Evolutionary conservation across 2,888 invertebrate species (phyloP).

Genomic region (Hanleya hanleyi): DNA sequence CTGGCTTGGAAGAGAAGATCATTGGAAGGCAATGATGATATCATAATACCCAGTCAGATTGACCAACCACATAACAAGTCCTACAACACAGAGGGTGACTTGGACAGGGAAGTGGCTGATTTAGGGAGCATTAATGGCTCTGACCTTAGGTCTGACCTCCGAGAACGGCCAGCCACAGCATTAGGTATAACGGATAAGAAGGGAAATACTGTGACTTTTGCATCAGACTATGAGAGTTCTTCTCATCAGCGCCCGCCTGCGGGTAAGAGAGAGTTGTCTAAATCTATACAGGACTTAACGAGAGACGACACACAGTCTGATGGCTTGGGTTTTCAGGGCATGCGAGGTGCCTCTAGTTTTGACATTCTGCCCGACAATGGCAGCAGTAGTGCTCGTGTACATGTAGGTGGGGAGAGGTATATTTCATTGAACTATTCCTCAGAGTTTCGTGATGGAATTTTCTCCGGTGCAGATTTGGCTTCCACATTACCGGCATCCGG

Average conservation of each 20-base stretch:
- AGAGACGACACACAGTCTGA: neutral
- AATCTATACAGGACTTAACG: slow-evolving; percentile 3
- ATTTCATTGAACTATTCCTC: neutral
- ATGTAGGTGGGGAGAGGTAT: neutral
- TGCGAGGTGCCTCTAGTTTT: neutral
- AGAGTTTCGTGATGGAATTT: too few species aligned
- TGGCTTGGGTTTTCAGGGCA: neutral
- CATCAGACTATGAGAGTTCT: neutral
- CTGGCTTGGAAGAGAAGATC: neutral
- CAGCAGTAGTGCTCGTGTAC: neutral
- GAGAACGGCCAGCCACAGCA: neutral
- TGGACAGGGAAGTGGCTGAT: slow-evolving; percentile 5
- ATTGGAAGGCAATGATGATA: slow-evolving; percentile 10
- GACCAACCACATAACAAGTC: neutral
- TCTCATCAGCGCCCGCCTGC: neutral
- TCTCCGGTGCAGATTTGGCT: neutral
- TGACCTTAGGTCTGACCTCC: neutral
- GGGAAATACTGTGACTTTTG: neutral
- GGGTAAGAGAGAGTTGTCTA: neutral
- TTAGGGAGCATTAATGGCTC: neutral
- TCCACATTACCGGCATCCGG: neutral
- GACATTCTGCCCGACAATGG: slow-evolving; percentile 1
- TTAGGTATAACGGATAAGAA: slow-evolving; percentile 6
- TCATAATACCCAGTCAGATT: neutral
- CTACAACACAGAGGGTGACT: slow-evolving; percentile 2